These are phyloP conservation scores for Pseudanteris insignis DNA, from an alignment of 2,888 invertebrate species.

Conservation along the genomic window DNA sequence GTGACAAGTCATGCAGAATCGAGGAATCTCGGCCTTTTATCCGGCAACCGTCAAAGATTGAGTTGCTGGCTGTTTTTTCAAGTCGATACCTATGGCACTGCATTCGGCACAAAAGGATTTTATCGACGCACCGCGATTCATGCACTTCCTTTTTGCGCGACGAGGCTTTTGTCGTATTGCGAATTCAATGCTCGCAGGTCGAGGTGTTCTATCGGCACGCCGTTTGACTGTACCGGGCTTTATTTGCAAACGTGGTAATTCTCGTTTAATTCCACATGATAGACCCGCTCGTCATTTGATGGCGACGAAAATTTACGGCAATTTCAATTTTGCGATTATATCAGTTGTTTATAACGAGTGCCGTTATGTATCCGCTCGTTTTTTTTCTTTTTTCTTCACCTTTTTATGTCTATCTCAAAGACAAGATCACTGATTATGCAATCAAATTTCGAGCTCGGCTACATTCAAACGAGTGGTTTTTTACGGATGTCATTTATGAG, in stretches of 20 bases:
- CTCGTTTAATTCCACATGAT: slow-evolving; percentile 2
- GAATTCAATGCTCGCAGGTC: slow-evolving; percentile 13
- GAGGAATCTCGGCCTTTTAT: slow-evolving; percentile 14
- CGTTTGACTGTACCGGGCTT: slow-evolving; percentile 5
- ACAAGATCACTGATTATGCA: too few species aligned
- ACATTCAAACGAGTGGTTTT: too few species aligned
- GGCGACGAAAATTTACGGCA: background rate
- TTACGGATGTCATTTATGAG: too few species aligned
- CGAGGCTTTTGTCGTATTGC: slow-evolving; percentile 19
- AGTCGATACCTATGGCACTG: slow-evolving; percentile 27
- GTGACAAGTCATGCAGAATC: slow-evolving; percentile 19
- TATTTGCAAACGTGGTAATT: slow-evolving; percentile 1
- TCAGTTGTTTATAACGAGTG: too few species aligned
- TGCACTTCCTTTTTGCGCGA: slow-evolving; percentile 15
- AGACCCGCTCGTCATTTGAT: background rate
- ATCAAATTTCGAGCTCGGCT: too few species aligned
- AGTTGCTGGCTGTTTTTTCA: slow-evolving; percentile 24
- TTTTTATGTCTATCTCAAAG: too few species aligned
- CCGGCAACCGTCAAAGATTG: slow-evolving; percentile 27
- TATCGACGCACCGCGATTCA: slow-evolving; percentile 19
- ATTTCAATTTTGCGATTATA: background rate
- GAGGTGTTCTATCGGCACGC: slow-evolving; percentile 14
- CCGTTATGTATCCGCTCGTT: background rate
- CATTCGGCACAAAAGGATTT: slow-evolving; percentile 28
- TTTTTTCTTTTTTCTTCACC: too few species aligned